These are phyloP conservation scores for Mesoligia furuncula DNA, from an alignment of 2,888 invertebrate species.

Conservation along the genomic window DNA sequence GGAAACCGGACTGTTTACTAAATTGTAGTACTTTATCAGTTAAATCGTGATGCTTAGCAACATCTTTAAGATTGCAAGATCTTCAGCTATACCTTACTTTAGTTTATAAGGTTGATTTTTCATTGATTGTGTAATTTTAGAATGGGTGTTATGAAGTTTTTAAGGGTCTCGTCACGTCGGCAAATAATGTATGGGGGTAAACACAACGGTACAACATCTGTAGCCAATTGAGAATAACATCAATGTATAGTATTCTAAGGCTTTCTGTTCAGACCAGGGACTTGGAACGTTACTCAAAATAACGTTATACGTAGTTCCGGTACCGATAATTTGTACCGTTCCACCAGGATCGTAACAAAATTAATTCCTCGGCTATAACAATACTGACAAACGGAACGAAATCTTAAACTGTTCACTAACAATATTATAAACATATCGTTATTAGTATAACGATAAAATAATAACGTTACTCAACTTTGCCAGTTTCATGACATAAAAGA, in stretches of 20 bases:
- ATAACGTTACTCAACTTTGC: no score
- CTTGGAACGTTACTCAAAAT: no score
- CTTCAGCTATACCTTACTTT: constrained; percentile 50
- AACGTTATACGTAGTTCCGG: no score
- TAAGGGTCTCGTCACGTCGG: constrained; percentile 20
- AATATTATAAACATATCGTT: no score
- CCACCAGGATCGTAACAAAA: no score
- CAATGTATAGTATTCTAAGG: background rate
- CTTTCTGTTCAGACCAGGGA: background rate
- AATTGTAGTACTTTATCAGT: constrained; percentile 43
- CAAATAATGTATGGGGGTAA: constrained; percentile 21
- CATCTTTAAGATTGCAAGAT: constrained; percentile 19
- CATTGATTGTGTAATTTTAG: constrained; percentile 48
- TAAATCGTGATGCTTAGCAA: constrained; percentile 21
- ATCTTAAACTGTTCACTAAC: no score
- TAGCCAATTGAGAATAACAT: background rate
- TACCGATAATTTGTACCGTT: no score
- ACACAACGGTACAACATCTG: background rate
- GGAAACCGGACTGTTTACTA: constrained; percentile 53
- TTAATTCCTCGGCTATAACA: no score
- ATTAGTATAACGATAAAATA: no score
- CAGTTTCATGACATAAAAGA: no score
- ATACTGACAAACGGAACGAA: no score
- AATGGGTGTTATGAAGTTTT: constrained; percentile 19
- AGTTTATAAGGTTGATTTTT: constrained; percentile 61